phyloP scores from a whole-genome alignment of 2,797 vertebrate species.

The Pteropus rufus region DNA sequence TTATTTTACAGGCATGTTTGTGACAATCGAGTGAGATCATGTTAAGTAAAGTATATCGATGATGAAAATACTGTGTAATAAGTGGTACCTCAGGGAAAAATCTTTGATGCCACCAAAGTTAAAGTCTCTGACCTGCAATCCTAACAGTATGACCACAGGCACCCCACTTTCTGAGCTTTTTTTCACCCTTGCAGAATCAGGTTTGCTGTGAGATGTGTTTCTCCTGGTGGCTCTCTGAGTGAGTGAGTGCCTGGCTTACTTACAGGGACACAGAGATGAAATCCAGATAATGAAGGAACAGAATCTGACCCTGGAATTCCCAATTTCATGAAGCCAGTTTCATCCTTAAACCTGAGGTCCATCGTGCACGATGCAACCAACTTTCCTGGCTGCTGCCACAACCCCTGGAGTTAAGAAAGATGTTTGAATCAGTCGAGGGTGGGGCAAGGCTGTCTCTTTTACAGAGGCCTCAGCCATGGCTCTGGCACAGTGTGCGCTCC shows the following conservation, averaged over 20 bases:
- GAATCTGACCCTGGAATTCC: neutral
- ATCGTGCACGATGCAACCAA: neutral
- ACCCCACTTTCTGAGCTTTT: neutral
- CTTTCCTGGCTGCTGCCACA: neutral
- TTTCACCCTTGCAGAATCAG: neutral
- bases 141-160: neutral
- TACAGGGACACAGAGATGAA: neutral
- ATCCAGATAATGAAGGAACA: neutral
- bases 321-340: neutral
- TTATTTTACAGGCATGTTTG: neutral
- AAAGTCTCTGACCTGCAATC: neutral
- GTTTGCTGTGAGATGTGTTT: neutral
- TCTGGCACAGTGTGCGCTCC: neutral
- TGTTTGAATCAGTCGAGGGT: too few relatives aligned
- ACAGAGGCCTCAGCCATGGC: accelerated
- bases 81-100: neutral
- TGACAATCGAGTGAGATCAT: neutral
- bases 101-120: neutral
- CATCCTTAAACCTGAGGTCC: neutral
- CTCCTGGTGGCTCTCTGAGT: neutral
- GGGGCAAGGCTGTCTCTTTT: neutral
- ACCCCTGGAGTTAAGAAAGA: neutral
- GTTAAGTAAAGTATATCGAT: neutral
- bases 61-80: neutral
- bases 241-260: neutral